phyloP scores from a whole-genome alignment of 2,113 vertebrate genomes.

The Hiodon tergisus region DNA sequence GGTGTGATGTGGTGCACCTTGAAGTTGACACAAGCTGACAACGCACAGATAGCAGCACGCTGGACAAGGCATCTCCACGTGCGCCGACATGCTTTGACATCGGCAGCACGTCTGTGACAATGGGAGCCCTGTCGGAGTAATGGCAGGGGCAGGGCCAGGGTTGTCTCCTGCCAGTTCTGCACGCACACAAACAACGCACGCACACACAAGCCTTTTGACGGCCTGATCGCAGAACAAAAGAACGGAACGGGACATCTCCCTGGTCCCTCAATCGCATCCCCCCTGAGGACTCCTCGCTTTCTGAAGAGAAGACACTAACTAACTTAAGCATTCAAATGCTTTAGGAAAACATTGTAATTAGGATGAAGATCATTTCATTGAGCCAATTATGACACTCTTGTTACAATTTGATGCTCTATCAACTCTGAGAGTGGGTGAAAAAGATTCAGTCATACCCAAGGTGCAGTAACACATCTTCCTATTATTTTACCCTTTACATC shows the following conservation, averaged over 20 bases:
- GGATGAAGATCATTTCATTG: constrained; percentile 51
- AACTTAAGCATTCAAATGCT: constrained; percentile 30
- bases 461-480: not conserved
- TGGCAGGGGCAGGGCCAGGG: constrained; percentile 13
- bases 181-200: constrained; percentile 17
- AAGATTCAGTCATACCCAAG: not conserved
- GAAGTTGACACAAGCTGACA: too few relatives aligned
- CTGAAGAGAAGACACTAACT: constrained; percentile 34
- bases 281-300: constrained; percentile 23
- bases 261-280: not conserved
- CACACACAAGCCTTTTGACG: constrained; percentile 20
- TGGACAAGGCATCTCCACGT: constrained; percentile 1
- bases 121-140: constrained; percentile 12
- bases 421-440: constrained; percentile 29
- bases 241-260: constrained; percentile 20
- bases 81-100: constrained; percentile 21
- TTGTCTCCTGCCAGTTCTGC: constrained; percentile 3
- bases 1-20: too few relatives aligned
- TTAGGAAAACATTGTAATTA: constrained; percentile 51
- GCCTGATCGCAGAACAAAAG: constrained; percentile 38
- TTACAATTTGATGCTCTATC: constrained; percentile 58
- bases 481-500: too few relatives aligned
- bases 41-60: not conserved
- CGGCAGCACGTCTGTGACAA: constrained; percentile 18
- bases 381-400: constrained; percentile 49